Conservation (phyloP, 2,113 vertebrate genomes). For the Motacilla tschutschensis region DNA sequence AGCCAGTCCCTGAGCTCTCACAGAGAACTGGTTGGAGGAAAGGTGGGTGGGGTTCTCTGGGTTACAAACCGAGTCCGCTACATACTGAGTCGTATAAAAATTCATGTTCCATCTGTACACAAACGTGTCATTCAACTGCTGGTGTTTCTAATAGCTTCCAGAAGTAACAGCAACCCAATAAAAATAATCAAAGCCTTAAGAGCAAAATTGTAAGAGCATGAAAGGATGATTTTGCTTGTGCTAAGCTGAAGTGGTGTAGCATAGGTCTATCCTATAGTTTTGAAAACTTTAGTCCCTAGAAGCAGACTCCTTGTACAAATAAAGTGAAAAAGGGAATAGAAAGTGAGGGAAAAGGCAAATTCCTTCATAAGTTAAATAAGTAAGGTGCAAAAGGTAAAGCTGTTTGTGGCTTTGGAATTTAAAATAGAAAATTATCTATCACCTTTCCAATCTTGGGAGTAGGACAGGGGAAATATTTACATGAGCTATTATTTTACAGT, state of each 20-base stretch:
- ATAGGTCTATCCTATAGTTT: background rate
- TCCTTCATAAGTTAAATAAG: background rate
- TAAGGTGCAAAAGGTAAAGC: conserved; percentile 1
- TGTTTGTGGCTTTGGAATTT: conserved; percentile 4
- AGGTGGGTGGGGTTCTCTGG: conserved; percentile 4
- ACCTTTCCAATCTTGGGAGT: background rate
- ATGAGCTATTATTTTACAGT: conserved; percentile 2
- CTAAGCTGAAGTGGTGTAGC: background rate
- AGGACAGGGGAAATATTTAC: background rate
- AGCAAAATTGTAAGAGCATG: conserved; percentile 20
- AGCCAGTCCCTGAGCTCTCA: background rate
- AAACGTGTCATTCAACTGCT: conserved; percentile 49
- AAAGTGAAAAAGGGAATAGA: conserved; percentile 12
- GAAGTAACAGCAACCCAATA: conserved; percentile 49
- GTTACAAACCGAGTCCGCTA: background rate
- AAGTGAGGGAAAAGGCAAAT: background rate
- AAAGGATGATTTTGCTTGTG: conserved; percentile 21
- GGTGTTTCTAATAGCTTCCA: conserved; percentile 61
- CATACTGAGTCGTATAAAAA: conserved; percentile 46
- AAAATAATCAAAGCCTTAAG: conserved; percentile 58
- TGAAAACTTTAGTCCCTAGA: background rate
- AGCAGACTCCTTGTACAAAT: background rate
- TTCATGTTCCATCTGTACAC: conserved; percentile 52
- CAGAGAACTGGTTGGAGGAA: background rate
- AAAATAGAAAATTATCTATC: conserved; percentile 1